These are phyloP conservation scores for Ricordea florida DNA, from an alignment of 92 coral and sea anemone species.

Conservation along the genomic window DNA sequence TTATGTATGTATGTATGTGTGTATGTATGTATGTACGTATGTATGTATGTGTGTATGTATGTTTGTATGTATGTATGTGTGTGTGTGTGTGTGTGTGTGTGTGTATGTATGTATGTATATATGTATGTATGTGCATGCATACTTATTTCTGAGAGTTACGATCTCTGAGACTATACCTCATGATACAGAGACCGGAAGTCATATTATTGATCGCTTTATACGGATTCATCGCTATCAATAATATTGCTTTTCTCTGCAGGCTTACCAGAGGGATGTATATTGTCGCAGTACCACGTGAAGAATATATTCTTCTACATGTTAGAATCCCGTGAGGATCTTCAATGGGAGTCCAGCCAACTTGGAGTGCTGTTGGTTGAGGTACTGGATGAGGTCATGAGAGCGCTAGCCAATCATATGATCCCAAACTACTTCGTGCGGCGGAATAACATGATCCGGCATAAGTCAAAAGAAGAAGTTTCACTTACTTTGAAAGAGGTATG, in stretches of 20 bases:
- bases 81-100: too few relatives aligned
- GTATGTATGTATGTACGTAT: too few relatives aligned
- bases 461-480: slow-evolving; percentile 8
- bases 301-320: slow-evolving; percentile 18
- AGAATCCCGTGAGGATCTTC: slow-evolving; percentile 1
- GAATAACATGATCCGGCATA: slow-evolving; percentile 32
- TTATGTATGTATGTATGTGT: too few relatives aligned
- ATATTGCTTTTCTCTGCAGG: not conserved
- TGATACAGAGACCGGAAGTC: too few relatives aligned
- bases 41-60: too few relatives aligned
- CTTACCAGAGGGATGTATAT: slow-evolving; percentile 28
- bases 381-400: slow-evolving; percentile 6
- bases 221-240: too few relatives aligned
- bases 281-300: slow-evolving; percentile 27
- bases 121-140: too few relatives aligned
- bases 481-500: slow-evolving; percentile 22
- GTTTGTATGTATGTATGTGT: too few relatives aligned
- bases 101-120: too few relatives aligned
- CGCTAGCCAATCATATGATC: slow-evolving; percentile 21
- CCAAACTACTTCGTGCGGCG: slow-evolving; percentile 20
- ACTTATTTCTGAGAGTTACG: too few relatives aligned
- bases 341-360: slow-evolving; percentile 1
- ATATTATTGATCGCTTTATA: too few relatives aligned
- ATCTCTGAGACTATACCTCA: too few relatives aligned
- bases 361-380: slow-evolving; percentile 21